These are phyloP conservation scores for Uloborus diversus DNA, from an alignment of 1,140 invertebrate genomes.

Conservation along the genomic window DNA sequence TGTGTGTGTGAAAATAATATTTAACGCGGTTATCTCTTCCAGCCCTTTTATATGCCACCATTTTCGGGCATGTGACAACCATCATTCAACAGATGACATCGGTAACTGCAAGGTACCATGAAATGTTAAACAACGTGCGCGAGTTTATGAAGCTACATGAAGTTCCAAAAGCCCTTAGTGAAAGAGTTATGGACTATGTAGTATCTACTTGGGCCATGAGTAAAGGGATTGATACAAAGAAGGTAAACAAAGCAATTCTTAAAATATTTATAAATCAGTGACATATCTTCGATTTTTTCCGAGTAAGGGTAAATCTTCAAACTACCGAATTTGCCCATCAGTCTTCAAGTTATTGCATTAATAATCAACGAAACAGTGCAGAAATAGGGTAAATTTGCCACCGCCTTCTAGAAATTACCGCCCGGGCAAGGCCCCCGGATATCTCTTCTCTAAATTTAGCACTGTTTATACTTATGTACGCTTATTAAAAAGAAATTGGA, in stretches of 20 bases:
- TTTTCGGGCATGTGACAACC: conserved; percentile 99
- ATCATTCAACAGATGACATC: conserved; percentile 99
- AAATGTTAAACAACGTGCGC: conserved; percentile 99
- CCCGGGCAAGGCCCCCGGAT: too few species aligned
- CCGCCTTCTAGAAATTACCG: neutral
- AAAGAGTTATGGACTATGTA: conserved; percentile 99
- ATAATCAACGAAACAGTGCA: neutral
- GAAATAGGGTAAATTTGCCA: neutral
- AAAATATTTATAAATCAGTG: too few species aligned
- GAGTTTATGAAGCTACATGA: conserved; percentile 99
- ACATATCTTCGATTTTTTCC: too few species aligned
- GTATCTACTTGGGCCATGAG: conserved; percentile 99
- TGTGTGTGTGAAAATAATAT: too few species aligned
- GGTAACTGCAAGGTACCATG: conserved; percentile 98
- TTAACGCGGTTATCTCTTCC: conserved; percentile 53
- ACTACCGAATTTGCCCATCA: neutral
- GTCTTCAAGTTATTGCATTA: neutral
- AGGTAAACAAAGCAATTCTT: too few species aligned
- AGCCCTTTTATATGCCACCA: conserved; percentile 97
- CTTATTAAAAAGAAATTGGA: too few species aligned
- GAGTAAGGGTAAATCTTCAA: neutral
- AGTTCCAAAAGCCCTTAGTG: conserved; percentile 98
- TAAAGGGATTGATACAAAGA: conserved; percentile 97
- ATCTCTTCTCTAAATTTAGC: too few species aligned
- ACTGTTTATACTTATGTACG: too few species aligned